Percentiles rank a stretch among this genome's conserved stretches.
Evolutionary conservation across 2,113 vertebrate genomes (phyloP).

Genomic region (Elachura formosa): DNA sequence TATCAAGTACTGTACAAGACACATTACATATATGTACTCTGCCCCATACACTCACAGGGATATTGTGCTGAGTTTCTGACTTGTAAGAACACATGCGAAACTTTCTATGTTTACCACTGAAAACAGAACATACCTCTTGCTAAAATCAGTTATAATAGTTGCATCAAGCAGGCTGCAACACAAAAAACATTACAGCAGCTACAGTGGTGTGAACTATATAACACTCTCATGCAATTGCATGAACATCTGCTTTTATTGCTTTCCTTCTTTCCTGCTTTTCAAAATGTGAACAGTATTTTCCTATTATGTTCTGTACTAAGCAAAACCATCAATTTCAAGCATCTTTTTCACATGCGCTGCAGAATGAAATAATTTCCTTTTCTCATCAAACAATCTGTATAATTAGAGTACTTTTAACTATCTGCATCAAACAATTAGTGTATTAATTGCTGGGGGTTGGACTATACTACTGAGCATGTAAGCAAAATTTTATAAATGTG

Average conservation of each 20-base stretch:
- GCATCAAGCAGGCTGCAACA: background rate
- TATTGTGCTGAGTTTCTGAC: background rate
- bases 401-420: conserved; percentile 62
- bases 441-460: conserved; percentile 65
- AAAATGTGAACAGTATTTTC: conserved; percentile 38
- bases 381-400: conserved; percentile 62
- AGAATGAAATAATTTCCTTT: conserved; percentile 66
- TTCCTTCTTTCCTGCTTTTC: conserved; percentile 36
- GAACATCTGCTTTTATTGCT: conserved; percentile 67
- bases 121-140: background rate
- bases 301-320: conserved; percentile 49
- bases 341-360: conserved; percentile 35
- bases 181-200: background rate
- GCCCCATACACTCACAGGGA: background rate
- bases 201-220: background rate
- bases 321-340: conserved; percentile 35
- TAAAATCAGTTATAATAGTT: background rate
- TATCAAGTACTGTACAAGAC: background rate
- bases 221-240: background rate
- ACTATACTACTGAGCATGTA: conserved; percentile 24
- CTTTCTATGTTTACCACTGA: background rate
- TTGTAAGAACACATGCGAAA: background rate
- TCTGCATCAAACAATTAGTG: conserved; percentile 54
- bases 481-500: conserved; percentile 61
- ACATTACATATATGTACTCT: background rate